A percentile compares a stretch with the other conserved stretches of the same genome.
These are phyloP conservation scores for Atethmia centrago DNA, from an alignment of 2,888 invertebrate species.

Conservation along the genomic window DNA sequence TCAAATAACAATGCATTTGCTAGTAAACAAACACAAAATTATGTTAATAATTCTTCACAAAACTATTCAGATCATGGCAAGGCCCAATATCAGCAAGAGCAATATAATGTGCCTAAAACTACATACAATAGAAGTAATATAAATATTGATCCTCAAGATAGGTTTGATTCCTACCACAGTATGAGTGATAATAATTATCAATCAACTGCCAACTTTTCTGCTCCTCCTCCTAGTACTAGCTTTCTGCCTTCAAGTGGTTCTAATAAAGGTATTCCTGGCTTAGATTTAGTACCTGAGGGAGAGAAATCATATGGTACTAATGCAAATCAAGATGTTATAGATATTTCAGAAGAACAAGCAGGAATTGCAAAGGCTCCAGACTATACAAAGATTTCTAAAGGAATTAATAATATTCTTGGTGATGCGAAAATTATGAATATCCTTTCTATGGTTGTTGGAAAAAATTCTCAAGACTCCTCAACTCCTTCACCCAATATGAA, in stretches of 20 bases:
- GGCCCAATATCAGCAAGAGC: slow-evolving; percentile 67
- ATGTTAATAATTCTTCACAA: slow-evolving; percentile 60
- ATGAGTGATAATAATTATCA: slow-evolving; percentile 63
- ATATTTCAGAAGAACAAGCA: slow-evolving; percentile 75
- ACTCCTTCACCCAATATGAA: slow-evolving; percentile 56
- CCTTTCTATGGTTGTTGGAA: slow-evolving; percentile 85
- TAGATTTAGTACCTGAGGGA: slow-evolving; percentile 92
- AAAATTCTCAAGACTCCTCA: slow-evolving; percentile 45
- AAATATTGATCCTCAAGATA: slow-evolving; percentile 73
- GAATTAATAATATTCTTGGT: slow-evolving; percentile 91
- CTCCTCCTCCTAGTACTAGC: slow-evolving; percentile 65
- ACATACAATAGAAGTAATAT: slow-evolving; percentile 71
- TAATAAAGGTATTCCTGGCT: slow-evolving; percentile 92
- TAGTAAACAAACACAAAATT: slow-evolving; percentile 60
- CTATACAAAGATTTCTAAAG: slow-evolving; percentile 91
- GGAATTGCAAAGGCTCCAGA: slow-evolving; percentile 78
- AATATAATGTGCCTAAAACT: slow-evolving; percentile 67
- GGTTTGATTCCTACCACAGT: slow-evolving; percentile 76
- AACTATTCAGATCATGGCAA: slow-evolving; percentile 65
- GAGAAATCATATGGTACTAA: slow-evolving; percentile 67
- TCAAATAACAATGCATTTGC: slow-evolving; percentile 36
- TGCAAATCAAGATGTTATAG: slow-evolving; percentile 77
- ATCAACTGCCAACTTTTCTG: slow-evolving; percentile 52
- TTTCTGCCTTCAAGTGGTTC: slow-evolving; percentile 79
- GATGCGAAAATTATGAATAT: slow-evolving; percentile 92